Evolutionary conservation across 1,140 invertebrate genomes (phyloP), one percentile per base, ranked within the genome.

Genomic region (Microplitis demolitor): DNA sequence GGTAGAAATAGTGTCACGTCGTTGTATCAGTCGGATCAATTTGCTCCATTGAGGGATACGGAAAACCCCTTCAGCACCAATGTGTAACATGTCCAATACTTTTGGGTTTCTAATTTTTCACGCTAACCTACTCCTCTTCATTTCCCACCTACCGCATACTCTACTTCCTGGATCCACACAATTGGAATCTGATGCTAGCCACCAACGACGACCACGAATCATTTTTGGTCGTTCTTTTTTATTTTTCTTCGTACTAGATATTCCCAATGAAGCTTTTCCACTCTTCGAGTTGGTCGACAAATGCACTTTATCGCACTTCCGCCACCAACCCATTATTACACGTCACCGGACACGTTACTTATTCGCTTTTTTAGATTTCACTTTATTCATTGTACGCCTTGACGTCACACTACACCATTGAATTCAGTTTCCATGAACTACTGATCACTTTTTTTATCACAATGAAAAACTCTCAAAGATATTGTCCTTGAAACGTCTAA

Each of bases 331-430:
- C 56, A 60, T 60, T 60, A 60, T 60, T 60, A 60, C 16, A 35
- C 56, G 56, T 60, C 56, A 60, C 56, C 56, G 16, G 56, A 60
- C 56, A 60, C 56, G 56, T 60, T 62, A 67, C 63, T 45, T 66
- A 62, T 53, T 37, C 34, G 34, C 16, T 64, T 56, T 54, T 64
- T 24, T 24, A 24, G 24, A 24, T 24, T 24, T 24, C 24, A 24
- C 2, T 24, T 24, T 24, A 2, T 24, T 24, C 24, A 24, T 24
- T 24, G 24, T 24, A 2, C 24, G 2, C 24, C 24, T 24, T 2
- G 2, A 24, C 24, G 24, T 24, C 0, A 24, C 24, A 24, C 24
- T 24, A 24, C 24, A 24, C 24, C 24, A 24, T 24, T 24, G 24
- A 0, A 24, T 24, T 24, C 24, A 24, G 24, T 24, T 24, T 24